phyloP scores from a whole-genome alignment of 1,140 invertebrate genomes.

The Panagrolaimus sp. region DNA sequence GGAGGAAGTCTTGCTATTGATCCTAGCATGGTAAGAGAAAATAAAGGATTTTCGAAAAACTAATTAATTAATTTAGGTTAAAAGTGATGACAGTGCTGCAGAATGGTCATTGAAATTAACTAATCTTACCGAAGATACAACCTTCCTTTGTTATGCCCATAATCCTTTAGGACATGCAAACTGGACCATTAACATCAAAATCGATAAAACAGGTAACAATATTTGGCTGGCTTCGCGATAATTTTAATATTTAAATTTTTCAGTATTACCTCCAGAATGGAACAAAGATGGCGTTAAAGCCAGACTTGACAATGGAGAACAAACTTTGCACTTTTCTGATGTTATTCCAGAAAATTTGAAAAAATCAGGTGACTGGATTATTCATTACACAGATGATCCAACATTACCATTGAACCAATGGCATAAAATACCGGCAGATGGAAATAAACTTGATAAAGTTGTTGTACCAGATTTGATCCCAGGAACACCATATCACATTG shows the following conservation, averaged over 20 bases:
- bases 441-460: slow-evolving; percentile 35
- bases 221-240: neutral
- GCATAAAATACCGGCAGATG: slow-evolving; percentile 43
- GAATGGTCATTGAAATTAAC: slow-evolving; percentile 49
- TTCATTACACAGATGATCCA: slow-evolving; percentile 54
- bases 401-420: slow-evolving; percentile 44
- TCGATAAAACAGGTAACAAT: slow-evolving; percentile 35
- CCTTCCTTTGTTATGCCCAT: slow-evolving; percentile 53
- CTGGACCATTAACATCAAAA: slow-evolving; percentile 55
- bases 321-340: slow-evolving; percentile 47
- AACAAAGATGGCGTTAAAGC: slow-evolving; percentile 42
- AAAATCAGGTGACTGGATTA: slow-evolving; percentile 45
- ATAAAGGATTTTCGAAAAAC: no score
- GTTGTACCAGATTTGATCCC: slow-evolving; percentile 40
- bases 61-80: neutral
- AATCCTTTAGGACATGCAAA: slow-evolving; percentile 56
- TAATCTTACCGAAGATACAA: slow-evolving; percentile 56
- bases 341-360: slow-evolving; percentile 50
- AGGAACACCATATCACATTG: slow-evolving; percentile 49
- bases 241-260: slow-evolving; percentile 18
- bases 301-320: slow-evolving; percentile 44
- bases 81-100: slow-evolving; percentile 33
- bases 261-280: slow-evolving; percentile 45
- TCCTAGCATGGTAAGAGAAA: slow-evolving; percentile 44
- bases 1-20: slow-evolving; percentile 53